Percentiles rank a stretch among this genome's conserved stretches.
Conservation (phyloP, 2,113 vertebrate genomes). For the Cyphomyrus discorhynchus region DNA sequence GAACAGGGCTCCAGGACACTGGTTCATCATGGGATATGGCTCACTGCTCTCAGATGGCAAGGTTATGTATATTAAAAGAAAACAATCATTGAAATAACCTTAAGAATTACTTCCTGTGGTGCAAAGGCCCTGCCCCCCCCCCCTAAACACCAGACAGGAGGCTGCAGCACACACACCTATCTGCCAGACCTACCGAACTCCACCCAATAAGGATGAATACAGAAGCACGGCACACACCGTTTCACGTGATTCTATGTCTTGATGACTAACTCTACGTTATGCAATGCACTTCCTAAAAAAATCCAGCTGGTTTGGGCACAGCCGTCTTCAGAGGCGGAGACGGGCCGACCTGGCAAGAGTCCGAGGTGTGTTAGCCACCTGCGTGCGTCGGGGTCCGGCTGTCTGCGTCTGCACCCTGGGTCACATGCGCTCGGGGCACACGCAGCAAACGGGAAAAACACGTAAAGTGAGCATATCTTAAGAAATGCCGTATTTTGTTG, state of each 20-base stretch:
- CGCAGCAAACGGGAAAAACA: neutral
- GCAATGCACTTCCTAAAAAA: neutral
- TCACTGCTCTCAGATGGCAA: neutral
- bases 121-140: neutral
- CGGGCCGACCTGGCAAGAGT: neutral
- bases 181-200: neutral
- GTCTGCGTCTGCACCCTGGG: neutral
- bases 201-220: neutral
- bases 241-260: neutral
- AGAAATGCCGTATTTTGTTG: neutral
- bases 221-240: neutral
- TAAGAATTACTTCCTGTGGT: neutral
- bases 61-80: neutral
- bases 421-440: neutral
- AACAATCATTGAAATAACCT: neutral
- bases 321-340: neutral
- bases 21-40: neutral
- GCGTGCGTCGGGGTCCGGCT: neutral
- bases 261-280: neutral
- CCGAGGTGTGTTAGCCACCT: neutral
- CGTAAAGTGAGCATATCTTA: neutral
- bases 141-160: neutral
- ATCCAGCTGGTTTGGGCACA: neutral
- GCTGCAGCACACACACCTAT: neutral
- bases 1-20: neutral